Percentiles rank a stretch among this genome's conserved stretches.
Conservation (phyloP, 1,140 invertebrate genomes). For the Coelopa frigida region DNA sequence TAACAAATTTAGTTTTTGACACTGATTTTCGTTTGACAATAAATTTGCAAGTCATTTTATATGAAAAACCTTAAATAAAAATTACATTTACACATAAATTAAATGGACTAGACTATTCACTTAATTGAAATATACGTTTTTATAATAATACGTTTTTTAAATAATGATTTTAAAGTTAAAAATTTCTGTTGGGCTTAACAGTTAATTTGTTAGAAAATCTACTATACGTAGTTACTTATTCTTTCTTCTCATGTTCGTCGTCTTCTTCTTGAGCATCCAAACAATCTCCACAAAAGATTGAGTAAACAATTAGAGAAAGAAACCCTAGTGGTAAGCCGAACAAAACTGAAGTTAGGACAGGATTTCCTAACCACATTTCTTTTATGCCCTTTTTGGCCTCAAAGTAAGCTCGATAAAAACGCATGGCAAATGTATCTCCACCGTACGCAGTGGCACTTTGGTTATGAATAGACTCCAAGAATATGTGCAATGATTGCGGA, state of each 20-base stretch:
- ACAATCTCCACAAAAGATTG: constrained; percentile 88
- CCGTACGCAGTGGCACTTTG: constrained; percentile 71
- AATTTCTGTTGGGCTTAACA: no score
- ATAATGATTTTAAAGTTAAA: no score
- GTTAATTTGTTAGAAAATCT: no score
- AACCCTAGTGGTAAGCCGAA: constrained; percentile 86
- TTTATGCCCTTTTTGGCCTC: constrained; percentile 64
- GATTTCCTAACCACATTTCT: constrained; percentile 87
- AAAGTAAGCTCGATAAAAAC: constrained; percentile 68
- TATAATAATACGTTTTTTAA: no score
- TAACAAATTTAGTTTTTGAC: no score
- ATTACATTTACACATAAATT: no score
- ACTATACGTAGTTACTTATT: no score
- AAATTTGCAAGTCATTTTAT: no score
- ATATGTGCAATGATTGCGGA: constrained; percentile 67
- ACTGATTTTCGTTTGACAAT: no score
- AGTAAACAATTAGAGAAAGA: constrained; percentile 87
- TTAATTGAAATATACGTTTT: no score
- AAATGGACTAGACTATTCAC: no score
- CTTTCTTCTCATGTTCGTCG: constrained; percentile 47
- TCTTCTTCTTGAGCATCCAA: constrained; percentile 80
- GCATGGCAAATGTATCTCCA: constrained; percentile 65
- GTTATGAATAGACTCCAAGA: constrained; percentile 67
- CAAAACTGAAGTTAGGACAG: constrained; percentile 77
- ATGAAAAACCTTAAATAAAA: no score